phyloP scores from a whole-genome alignment of 2,113 vertebrate genomes.

The Chinchilla lanigera region DNA sequence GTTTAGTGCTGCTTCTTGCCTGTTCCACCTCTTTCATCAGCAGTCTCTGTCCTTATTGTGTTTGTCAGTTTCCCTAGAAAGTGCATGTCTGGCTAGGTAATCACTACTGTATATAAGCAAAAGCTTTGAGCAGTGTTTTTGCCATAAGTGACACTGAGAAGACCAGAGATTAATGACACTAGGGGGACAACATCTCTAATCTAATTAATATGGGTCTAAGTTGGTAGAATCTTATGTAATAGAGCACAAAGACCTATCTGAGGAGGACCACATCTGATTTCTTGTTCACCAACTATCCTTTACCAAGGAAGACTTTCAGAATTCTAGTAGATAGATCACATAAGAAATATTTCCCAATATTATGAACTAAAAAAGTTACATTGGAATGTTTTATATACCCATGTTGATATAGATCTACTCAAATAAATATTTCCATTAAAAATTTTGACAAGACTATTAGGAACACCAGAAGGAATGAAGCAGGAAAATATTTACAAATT shows the following conservation, averaged over 20 bases:
- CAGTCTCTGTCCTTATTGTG: neutral
- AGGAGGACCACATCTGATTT: neutral
- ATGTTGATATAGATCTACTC: neutral
- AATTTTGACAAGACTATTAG: neutral
- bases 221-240: neutral
- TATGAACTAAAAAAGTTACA: neutral
- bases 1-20: neutral
- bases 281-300: neutral
- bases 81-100: neutral
- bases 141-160: neutral
- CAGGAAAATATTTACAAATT: neutral
- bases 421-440: constrained; percentile 16
- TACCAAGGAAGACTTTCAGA: neutral
- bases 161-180: neutral
- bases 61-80: neutral
- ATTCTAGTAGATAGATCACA: neutral
- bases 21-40: neutral
- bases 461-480: neutral
- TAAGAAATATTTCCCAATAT: neutral
- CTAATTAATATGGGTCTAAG: neutral
- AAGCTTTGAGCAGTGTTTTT: neutral
- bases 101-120: neutral
- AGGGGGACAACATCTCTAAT: neutral
- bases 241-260: neutral
- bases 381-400: neutral